Conservation (phyloP, 2,888 invertebrate genomes). For the Aproaerema taeniolella region DNA sequence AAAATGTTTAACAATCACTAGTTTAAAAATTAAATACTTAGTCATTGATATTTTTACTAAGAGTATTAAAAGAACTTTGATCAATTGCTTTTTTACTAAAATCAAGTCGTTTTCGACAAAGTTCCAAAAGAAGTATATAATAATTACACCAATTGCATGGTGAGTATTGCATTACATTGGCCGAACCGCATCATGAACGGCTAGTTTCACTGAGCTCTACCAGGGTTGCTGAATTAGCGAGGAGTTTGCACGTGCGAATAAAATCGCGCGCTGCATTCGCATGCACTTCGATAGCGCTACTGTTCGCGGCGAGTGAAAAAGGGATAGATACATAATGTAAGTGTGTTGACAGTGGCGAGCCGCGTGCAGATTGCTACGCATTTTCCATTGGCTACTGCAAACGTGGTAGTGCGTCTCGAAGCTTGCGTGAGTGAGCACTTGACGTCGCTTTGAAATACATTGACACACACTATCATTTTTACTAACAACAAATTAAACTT, state of each 20-base stretch:
- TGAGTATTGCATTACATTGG: too few relatives aligned
- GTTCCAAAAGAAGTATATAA: too few relatives aligned
- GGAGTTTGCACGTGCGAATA: conserved; percentile 52
- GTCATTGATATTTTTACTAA: too few relatives aligned
- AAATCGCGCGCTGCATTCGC: conserved; percentile 48
- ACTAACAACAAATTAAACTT: too few relatives aligned
- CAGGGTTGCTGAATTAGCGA: conserved; percentile 46
- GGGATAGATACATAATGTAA: conserved; percentile 41
- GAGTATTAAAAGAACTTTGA: too few relatives aligned
- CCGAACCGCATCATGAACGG: conserved; percentile 30
- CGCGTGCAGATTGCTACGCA: conserved; percentile 36
- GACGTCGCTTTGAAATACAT: conserved; percentile 5
- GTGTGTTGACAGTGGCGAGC: conserved; percentile 44
- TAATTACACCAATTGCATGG: too few relatives aligned
- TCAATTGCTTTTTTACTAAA: too few relatives aligned
- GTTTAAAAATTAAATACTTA: too few relatives aligned
- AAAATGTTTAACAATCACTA: too few relatives aligned
- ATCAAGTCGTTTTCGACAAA: too few relatives aligned
- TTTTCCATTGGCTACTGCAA: conserved; percentile 36
- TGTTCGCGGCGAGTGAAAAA: conserved; percentile 39
- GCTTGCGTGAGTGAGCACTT: conserved; percentile 10
- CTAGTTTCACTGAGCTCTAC: conserved; percentile 51
- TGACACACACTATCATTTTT: not conserved
- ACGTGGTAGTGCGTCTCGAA: conserved; percentile 26
- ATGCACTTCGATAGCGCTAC: conserved; percentile 50